Evolutionary conservation across 2,797 vertebrate species (phyloP).

Genomic region (Sardinella longiceps): DNA sequence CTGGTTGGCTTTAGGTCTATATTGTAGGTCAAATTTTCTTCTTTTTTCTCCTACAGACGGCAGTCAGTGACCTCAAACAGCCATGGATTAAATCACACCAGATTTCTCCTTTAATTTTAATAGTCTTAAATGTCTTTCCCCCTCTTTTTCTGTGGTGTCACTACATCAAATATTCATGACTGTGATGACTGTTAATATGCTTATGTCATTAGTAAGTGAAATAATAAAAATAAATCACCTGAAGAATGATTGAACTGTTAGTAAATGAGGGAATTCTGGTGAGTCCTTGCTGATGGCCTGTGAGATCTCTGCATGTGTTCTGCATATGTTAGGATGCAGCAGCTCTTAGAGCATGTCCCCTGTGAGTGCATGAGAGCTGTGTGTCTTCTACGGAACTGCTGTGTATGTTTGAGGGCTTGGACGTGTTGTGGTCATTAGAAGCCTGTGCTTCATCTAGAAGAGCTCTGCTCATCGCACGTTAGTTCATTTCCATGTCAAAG

Average conservation of each 20-base stretch:
- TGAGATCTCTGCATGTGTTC: background rate
- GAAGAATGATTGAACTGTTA: background rate
- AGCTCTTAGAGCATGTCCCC: background rate
- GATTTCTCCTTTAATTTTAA: too few relatives aligned
- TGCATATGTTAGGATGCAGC: background rate
- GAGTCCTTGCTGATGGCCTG: background rate
- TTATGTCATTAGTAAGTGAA: too few relatives aligned
- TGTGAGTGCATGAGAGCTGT: too few relatives aligned
- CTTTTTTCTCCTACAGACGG: too few relatives aligned
- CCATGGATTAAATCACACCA: too few relatives aligned
- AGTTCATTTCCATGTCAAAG: constrained; percentile 50
- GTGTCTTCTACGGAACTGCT: background rate
- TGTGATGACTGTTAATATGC: too few relatives aligned
- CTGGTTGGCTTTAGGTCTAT: too few relatives aligned
- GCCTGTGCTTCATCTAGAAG: constrained; percentile 29
- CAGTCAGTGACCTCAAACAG: too few relatives aligned
- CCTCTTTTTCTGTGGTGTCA: too few relatives aligned
- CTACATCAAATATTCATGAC: too few relatives aligned
- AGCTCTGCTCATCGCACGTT: constrained; percentile 33
- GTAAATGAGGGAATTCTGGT: background rate
- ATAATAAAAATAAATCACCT: background rate
- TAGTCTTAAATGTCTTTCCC: too few relatives aligned
- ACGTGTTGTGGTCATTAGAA: constrained; percentile 35
- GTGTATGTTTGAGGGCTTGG: background rate
- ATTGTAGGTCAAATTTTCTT: too few relatives aligned